Base-by-base conservation (phyloP, 2,888 invertebrate genomes). In the Chymomyza fuscimana region DNA sequence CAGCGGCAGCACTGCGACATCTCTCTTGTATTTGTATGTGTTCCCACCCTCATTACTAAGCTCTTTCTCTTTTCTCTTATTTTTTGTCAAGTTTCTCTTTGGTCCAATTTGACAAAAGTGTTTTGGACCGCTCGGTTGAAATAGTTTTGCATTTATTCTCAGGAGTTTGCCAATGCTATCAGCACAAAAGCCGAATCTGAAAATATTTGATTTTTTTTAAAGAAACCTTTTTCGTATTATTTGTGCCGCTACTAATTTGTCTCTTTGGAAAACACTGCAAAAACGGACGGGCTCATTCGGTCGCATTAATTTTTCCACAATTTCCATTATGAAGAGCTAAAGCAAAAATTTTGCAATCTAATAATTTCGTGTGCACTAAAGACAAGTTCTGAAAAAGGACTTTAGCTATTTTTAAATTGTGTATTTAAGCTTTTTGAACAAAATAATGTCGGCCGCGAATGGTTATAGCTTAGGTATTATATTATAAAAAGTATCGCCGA, bases 51-150 rank as follows among this genome's bases (percentile, higher is more conserved):
- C 63, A 36, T 40, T 67, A 54, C 52, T 76, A 69, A 67, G 67
- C 67, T 72, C 82, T 74, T 72, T 79, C 62, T 69, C 65, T 25
- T 56, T 65, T 76, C 86, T 82, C 80, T 75, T 74, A 73, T 15
- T 61, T 61, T 56, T 46, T 15, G n/a, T 65, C 67, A 67, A 46
- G 40, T 46, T 25, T 74, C 74, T 74, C 74, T 74, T 74, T 56
- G 32, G 9, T 15, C 7, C 58, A 5, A 7, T 7, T 25, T 29
- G 40, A 46, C 40, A 12, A 12, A 46, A 12, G 40, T 4, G 40
- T 1, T 12, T 46, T 10, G 40, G 3, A 10, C 4, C 12, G 12
- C 40, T 46, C 4, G 40, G 40, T 32, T 32, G 32, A 5, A 32
- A 32, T 32, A 32, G 32, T 46, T 46, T 46, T n/a, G 46, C 54